Conservation (phyloP, 1,140 invertebrate species). For the Pseudoatta argentina region DNA sequence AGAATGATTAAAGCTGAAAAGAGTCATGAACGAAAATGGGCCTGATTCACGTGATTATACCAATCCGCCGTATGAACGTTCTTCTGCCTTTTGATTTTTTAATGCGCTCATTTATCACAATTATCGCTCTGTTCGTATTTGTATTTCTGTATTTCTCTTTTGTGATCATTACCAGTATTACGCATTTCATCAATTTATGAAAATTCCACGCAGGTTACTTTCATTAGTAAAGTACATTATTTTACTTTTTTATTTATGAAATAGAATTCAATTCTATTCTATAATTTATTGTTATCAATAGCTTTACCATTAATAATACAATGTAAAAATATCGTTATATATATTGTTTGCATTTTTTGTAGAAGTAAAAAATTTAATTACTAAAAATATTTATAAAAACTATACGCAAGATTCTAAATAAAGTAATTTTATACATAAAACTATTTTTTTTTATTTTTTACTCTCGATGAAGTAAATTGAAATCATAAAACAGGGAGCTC, state of each 20-base stretch:
- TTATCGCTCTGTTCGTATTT: slow-evolving; percentile 50
- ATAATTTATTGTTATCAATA: background rate
- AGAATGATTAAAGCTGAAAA: slow-evolving; percentile 74
- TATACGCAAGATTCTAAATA: background rate
- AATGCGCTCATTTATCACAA: slow-evolving; percentile 68
- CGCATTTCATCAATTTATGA: background rate
- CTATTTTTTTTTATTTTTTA: slow-evolving; percentile 30
- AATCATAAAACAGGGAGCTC: slow-evolving; percentile 16
- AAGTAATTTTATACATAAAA: slow-evolving; percentile 29
- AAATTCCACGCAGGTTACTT: background rate
- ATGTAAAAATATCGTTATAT: too few relatives aligned
- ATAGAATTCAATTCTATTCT: background rate
- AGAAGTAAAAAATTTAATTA: background rate
- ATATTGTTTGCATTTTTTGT: background rate
- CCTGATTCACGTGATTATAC: slow-evolving; percentile 68
- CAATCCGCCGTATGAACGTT: slow-evolving; percentile 64
- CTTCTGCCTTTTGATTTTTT: slow-evolving; percentile 67
- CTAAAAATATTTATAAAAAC: background rate
- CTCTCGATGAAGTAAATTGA: background rate
- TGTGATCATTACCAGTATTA: slow-evolving; percentile 1
- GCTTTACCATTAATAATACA: too few relatives aligned
- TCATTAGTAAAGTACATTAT: slow-evolving; percentile 20
- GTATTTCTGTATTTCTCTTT: slow-evolving; percentile 31
- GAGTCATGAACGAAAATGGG: slow-evolving; percentile 74
- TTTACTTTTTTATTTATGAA: background rate